A percentile compares a stretch with the other conserved stretches of the same genome.
phyloP scores from a whole-genome alignment of 2,113 vertebrate genomes.

The Fukomys damarensis region DNA sequence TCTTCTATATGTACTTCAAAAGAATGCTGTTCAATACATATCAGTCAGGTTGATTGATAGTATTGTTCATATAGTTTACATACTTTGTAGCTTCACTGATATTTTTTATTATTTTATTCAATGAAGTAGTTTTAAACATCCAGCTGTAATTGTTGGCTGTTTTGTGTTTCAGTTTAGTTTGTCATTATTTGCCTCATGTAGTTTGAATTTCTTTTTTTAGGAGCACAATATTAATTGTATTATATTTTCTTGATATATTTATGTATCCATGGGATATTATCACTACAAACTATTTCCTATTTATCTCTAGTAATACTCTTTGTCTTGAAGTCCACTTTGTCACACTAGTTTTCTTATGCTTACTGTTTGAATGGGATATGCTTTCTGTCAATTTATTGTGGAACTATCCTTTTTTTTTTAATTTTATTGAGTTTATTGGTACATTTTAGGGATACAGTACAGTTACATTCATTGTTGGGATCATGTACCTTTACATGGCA shows the following conservation, averaged over 20 bases:
- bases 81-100: background rate
- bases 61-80: background rate
- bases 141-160: background rate
- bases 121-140: background rate
- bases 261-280: background rate
- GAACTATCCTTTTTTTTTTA: background rate
- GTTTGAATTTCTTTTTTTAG: background rate
- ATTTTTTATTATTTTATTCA: background rate
- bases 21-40: background rate
- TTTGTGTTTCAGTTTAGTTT: background rate
- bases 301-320: background rate
- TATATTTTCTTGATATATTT: background rate
- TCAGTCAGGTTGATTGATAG: background rate
- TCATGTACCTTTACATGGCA: no score
- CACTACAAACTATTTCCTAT: background rate
- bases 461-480: no score
- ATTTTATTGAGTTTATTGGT: no score
- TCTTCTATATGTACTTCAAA: background rate
- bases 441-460: no score
- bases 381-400: background rate
- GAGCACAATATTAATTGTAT: background rate
- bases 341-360: background rate
- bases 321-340: background rate
- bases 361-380: background rate
- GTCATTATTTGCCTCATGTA: background rate